Conservation (phyloP, 2,888 invertebrate species). For the Drosophila recens region DNA sequence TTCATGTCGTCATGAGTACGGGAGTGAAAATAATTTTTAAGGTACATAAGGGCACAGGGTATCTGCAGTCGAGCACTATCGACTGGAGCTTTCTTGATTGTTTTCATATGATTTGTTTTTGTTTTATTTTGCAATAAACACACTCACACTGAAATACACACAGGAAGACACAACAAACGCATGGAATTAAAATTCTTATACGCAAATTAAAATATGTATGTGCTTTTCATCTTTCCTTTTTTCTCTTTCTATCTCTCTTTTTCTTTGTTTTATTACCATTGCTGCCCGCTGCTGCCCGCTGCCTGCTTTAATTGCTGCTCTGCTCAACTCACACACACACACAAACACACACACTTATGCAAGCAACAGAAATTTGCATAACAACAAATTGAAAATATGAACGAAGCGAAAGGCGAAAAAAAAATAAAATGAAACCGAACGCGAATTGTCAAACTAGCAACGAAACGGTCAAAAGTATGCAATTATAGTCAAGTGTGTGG, state of each 20-base stretch:
- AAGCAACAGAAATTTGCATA: constrained; percentile 60
- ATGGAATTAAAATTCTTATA: constrained; percentile 65
- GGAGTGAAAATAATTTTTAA: neutral
- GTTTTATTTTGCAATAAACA: constrained; percentile 38
- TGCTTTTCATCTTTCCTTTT: constrained; percentile 55
- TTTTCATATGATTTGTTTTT: constrained; percentile 42
- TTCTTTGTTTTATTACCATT: constrained; percentile 38
- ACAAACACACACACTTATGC: constrained; percentile 19
- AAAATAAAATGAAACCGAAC: constrained; percentile 43
- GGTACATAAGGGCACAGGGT: neutral
- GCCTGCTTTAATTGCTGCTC: constrained; percentile 36
- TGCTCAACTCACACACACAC: constrained; percentile 8
- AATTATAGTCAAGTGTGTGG: constrained; percentile 53
- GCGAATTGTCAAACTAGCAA: constrained; percentile 56
- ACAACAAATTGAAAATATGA: constrained; percentile 58
- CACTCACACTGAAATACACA: constrained; percentile 21
- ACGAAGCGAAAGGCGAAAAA: constrained; percentile 28
- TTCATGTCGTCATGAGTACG: no score
- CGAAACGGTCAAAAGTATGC: constrained; percentile 55
- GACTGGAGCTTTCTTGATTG: neutral
- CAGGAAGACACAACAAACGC: constrained; percentile 27
- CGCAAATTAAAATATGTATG: constrained; percentile 72
- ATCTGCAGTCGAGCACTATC: neutral
- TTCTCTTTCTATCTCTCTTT: constrained; percentile 40
- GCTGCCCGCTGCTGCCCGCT: constrained; percentile 33